Percentiles rank a stretch among this genome's conserved stretches.
Conservation (phyloP, 2,888 invertebrate species). For the Allacma fusca region DNA sequence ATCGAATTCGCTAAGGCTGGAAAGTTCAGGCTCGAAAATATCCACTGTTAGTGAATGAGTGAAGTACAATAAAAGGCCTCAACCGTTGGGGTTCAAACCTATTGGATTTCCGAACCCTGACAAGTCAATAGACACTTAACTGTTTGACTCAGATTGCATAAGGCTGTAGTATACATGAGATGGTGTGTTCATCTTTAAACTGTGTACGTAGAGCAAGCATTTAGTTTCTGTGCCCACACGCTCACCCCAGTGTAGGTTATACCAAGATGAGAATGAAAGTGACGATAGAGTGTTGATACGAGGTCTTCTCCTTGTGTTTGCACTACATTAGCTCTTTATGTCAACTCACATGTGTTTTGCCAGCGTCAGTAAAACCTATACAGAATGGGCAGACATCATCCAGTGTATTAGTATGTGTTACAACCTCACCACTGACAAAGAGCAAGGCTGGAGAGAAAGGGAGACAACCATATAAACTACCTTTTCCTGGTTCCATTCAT, state of each 20-base stretch:
- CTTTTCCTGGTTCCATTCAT: too few species aligned
- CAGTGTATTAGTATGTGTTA: too few species aligned
- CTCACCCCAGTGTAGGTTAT: neutral
- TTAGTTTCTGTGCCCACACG: neutral
- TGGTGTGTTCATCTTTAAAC: neutral
- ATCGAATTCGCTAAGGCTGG: constrained; percentile 8
- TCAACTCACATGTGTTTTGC: neutral
- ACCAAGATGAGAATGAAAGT: neutral
- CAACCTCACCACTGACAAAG: too few species aligned
- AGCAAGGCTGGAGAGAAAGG: too few species aligned
- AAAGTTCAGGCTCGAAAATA: constrained; percentile 7
- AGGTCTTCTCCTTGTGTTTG: neutral
- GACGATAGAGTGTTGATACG: constrained; percentile 13
- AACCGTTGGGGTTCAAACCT: constrained; percentile 19
- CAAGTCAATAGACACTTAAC: constrained; percentile 21
- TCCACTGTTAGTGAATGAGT: neutral
- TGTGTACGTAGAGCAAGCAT: neutral
- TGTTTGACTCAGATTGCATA: constrained; percentile 21
- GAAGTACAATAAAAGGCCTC: constrained; percentile 18
- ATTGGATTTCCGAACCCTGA: constrained; percentile 14
- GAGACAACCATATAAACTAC: too few species aligned
- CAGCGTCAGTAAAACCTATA: neutral
- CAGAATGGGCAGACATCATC: neutral
- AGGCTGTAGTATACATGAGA: neutral
- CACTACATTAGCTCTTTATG: constrained; percentile 11